phyloP scores from a whole-genome alignment of 1,140 invertebrate genomes.

The Harpegnathos saltator region DNA sequence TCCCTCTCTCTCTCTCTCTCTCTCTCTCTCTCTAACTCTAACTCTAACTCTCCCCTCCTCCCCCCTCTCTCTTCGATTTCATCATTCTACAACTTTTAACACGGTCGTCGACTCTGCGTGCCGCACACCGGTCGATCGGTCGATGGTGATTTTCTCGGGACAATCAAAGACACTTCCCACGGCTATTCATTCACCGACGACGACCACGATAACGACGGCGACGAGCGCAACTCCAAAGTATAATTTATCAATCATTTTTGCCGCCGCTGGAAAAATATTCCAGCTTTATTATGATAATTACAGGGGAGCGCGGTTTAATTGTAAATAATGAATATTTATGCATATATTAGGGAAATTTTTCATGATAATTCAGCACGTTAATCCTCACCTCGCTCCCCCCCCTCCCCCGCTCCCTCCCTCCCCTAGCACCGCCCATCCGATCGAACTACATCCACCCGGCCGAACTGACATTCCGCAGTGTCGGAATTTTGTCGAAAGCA shows the following conservation, averaged over 20 bases:
- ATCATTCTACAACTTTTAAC: constrained; percentile 46
- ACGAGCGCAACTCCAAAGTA: background rate
- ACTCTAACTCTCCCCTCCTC: too few species aligned
- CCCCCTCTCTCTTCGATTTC: constrained; percentile 46
- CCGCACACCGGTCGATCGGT: constrained; percentile 2
- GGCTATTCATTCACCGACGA: constrained; percentile 13
- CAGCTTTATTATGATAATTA: background rate
- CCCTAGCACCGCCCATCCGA: too few species aligned
- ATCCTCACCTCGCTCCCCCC: too few species aligned
- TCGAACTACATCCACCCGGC: too few species aligned
- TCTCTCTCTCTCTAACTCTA: too few species aligned
- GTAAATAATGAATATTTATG: too few species aligned
- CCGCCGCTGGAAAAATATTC: background rate
- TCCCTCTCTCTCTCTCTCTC: too few species aligned
- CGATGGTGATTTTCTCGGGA: constrained; percentile 36
- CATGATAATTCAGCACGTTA: too few species aligned
- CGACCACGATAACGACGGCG: too few species aligned
- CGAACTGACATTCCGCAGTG: too few species aligned
- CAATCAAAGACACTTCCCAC: constrained; percentile 40
- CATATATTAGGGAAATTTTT: background rate
- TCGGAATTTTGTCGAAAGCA: too few species aligned
- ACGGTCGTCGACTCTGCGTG: constrained; percentile 22
- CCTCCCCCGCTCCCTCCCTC: too few species aligned
- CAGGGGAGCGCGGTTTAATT: background rate
- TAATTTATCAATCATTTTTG: constrained; percentile 15